These are phyloP conservation scores for Oscheius sp. DNA, from an alignment of 2,888 invertebrate genomes.

Conservation along the genomic window DNA sequence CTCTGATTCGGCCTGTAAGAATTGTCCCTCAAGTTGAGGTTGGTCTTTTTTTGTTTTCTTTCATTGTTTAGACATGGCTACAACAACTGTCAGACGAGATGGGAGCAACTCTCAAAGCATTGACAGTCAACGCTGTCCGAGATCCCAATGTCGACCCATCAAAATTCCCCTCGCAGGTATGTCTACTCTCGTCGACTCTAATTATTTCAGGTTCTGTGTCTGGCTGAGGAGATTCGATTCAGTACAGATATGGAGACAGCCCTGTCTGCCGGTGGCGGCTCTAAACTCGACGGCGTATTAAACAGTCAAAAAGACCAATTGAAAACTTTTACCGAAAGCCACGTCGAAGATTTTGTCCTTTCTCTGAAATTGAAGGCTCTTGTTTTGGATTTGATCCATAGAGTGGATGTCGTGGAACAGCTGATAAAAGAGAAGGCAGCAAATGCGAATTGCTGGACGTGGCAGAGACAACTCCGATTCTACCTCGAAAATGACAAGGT, in stretches of 20 bases:
- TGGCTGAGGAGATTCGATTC: constrained; percentile 87
- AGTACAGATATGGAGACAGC: constrained; percentile 83
- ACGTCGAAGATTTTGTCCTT: constrained; percentile 75
- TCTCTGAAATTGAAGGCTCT: constrained; percentile 90
- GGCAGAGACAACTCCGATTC: constrained; percentile 89
- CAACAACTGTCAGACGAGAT: constrained; percentile 86
- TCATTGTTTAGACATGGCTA: constrained; percentile 78
- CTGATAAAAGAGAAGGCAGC: constrained; percentile 80
- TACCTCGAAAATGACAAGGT: constrained; percentile 75
- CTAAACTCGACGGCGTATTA: background rate
- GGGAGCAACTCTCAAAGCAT: constrained; percentile 82
- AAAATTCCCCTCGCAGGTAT: constrained; percentile 82
- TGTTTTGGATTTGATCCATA: constrained; percentile 91
- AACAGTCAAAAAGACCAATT: constrained; percentile 21
- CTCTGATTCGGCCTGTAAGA: constrained; percentile 80
- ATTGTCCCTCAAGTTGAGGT: constrained; percentile 86
- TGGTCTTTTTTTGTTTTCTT: background rate
- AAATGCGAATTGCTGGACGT: constrained; percentile 82
- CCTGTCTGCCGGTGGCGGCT: constrained; percentile 73
- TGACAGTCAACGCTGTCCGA: constrained; percentile 79
- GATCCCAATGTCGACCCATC: constrained; percentile 78
- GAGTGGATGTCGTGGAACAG: constrained; percentile 84
- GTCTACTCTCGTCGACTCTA: background rate
- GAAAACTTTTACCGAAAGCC: constrained; percentile 25
- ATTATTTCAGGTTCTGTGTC: constrained; percentile 78